phyloP scores from a whole-genome alignment of 53 echinoderm and acorn worm genomes.

The Zoroaster sp. region DNA sequence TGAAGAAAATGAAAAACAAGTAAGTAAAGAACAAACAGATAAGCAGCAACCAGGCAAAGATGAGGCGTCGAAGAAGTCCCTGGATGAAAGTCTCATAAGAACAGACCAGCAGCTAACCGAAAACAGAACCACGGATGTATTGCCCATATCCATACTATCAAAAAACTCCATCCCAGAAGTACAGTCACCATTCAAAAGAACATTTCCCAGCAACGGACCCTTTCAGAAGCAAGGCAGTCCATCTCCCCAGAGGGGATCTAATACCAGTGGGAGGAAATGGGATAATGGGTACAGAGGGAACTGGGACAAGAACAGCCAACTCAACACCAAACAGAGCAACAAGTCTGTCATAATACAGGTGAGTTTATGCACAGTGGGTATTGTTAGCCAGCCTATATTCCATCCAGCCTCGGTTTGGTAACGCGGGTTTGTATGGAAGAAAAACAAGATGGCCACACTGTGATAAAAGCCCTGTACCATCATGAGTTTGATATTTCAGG shows the following conservation, averaged over 20 bases:
- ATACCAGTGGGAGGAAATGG: background rate
- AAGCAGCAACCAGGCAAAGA: background rate
- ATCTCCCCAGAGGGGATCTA: background rate
- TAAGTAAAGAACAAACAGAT: conserved; percentile 6
- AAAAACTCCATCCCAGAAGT: background rate
- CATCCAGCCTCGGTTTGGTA: no score
- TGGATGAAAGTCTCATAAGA: background rate
- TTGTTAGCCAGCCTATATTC: no score
- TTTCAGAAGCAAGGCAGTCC: background rate
- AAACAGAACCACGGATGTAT: background rate
- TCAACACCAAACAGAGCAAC: conserved; percentile 12
- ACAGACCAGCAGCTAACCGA: background rate
- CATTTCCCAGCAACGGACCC: background rate
- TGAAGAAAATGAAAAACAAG: background rate
- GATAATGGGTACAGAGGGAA: background rate
- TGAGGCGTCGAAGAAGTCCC: background rate
- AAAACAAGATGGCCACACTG: no score
- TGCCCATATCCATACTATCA: background rate
- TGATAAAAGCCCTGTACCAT: no score
- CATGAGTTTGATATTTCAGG: no score
- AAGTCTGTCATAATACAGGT: conserved; percentile 37
- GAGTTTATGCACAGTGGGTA: no score
- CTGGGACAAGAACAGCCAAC: conserved; percentile 21
- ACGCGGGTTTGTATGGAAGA: no score
- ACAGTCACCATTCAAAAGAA: background rate